Percentiles rank a stretch among this genome's conserved stretches.
Evolutionary conservation across 2,888 invertebrate species (phyloP).

Genomic region (Bruchidius siliquastri): DNA sequence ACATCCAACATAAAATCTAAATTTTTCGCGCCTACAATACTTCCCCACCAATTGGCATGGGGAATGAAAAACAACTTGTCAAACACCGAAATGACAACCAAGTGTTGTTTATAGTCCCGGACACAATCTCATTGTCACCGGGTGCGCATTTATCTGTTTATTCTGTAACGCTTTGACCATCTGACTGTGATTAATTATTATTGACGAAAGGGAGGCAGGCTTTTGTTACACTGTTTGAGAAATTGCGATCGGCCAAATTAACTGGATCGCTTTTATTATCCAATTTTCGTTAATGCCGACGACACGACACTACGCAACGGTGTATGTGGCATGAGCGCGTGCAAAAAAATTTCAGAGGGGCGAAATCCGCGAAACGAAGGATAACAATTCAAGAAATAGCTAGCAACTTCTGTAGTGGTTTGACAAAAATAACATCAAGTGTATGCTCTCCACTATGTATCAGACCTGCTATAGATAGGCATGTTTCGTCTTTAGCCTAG

Average conservation of each 20-base stretch:
- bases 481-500: no score
- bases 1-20: no score
- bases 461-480: no score
- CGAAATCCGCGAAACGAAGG: no score
- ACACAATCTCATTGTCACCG: background rate
- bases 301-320: background rate
- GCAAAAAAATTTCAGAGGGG: background rate
- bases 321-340: background rate
- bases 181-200: background rate
- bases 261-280: background rate
- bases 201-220: background rate
- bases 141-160: background rate
- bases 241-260: background rate
- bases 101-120: background rate
- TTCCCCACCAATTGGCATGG: no score
- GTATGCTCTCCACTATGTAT: no score
- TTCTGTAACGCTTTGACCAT: background rate
- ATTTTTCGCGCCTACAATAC: no score
- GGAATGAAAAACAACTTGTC: no score
- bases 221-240: background rate
- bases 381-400: no score
- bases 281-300: background rate
- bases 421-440: no score
- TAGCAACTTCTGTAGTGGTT: no score
- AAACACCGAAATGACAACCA: background rate